These are phyloP conservation scores for Scaptomyza tumidula DNA, from an alignment of 2,888 invertebrate genomes.

Conservation along the genomic window DNA sequence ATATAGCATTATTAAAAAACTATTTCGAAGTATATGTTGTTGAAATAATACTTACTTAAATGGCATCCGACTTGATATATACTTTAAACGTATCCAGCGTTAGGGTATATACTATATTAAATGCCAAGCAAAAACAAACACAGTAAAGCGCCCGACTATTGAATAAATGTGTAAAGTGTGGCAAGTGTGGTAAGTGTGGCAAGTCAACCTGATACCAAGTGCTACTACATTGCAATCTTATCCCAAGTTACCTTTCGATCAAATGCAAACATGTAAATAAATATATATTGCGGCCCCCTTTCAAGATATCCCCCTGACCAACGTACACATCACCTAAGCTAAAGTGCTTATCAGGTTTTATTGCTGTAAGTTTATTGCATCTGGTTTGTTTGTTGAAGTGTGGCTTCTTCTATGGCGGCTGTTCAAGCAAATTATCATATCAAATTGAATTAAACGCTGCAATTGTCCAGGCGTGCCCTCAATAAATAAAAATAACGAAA, in stretches of 20 bases:
- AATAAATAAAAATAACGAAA: constrained; percentile 39
- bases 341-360: no score
- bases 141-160: neutral
- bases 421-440: constrained; percentile 64
- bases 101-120: no score
- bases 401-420: constrained; percentile 17
- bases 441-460: constrained; percentile 75
- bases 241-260: neutral
- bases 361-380: neutral
- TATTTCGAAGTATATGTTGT: no score
- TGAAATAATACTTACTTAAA: no score
- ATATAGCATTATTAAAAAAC: no score
- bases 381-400: neutral
- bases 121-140: neutral
- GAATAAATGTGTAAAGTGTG: constrained; percentile 20
- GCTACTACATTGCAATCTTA: constrained; percentile 4
- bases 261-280: neutral
- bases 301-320: no score
- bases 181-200: constrained; percentile 21
- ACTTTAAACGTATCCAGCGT: no score
- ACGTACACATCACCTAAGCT: no score
- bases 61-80: no score
- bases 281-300: neutral
- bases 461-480: constrained; percentile 65
- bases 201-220: no score